These are phyloP conservation scores for Aricia agestis DNA, from an alignment of 1,140 invertebrate genomes.

Conservation along the genomic window DNA sequence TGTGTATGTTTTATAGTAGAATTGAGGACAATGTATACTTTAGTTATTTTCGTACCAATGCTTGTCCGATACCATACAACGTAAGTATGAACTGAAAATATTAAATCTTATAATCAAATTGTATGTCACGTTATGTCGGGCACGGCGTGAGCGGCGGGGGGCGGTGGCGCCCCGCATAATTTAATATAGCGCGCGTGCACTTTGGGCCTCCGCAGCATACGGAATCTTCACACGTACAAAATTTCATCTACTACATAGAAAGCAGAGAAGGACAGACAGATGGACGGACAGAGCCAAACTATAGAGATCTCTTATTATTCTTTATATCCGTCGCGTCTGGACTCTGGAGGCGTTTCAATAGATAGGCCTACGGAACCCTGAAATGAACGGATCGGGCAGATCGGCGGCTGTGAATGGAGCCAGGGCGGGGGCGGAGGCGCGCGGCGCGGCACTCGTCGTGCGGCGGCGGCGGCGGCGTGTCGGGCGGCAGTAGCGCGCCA, in stretches of 20 bases:
- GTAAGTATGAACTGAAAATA: slow-evolving; percentile 34
- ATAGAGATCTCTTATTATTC: no score
- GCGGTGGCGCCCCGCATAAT: slow-evolving; percentile 24
- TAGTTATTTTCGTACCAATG: slow-evolving; percentile 1
- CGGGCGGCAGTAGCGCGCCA: slow-evolving; percentile 28
- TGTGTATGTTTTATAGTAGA: no score
- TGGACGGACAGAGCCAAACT: no score
- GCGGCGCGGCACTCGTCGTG: background rate
- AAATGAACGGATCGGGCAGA: background rate
- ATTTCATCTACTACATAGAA: background rate
- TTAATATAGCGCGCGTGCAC: slow-evolving; percentile 23
- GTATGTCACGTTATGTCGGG: slow-evolving; percentile 34
- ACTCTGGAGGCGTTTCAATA: no score
- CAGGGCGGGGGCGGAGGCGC: background rate
- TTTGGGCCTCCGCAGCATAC: background rate
- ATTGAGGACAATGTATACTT: background rate
- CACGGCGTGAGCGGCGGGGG: slow-evolving; percentile 21
- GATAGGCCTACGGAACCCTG: background rate
- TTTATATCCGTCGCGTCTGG: no score
- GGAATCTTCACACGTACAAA: background rate
- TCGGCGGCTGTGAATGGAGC: background rate
- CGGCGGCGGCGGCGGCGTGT: slow-evolving; percentile 26
- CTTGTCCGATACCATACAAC: slow-evolving; percentile 34
- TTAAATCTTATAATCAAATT: slow-evolving; percentile 42
- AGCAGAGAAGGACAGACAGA: background rate